Conservation (phyloP, 2,113 vertebrate genomes). For the Acrocephalus arundinaceus region DNA sequence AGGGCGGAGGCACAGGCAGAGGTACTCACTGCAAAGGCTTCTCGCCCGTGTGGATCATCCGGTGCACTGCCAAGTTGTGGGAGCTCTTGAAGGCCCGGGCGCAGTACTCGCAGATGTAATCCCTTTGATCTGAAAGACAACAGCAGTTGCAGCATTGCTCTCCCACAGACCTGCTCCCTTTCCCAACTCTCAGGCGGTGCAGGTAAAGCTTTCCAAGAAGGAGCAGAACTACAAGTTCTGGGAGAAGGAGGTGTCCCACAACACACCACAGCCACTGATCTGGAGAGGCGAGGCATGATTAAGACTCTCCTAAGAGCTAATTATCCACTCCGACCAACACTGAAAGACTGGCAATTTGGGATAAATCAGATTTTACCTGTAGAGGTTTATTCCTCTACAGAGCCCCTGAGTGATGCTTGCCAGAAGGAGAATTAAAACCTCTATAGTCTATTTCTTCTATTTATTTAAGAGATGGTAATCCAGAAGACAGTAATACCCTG, state of each 20-base stretch:
- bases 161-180: neutral
- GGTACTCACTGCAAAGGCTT: conserved; percentile 94
- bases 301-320: neutral
- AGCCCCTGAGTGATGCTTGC: neutral
- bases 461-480: neutral
- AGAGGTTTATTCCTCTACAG: neutral
- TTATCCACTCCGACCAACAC: neutral
- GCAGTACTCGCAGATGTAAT: conserved; percentile 98
- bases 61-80: conserved; percentile 95
- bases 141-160: neutral
- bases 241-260: neutral
- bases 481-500: neutral
- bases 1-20: neutral
- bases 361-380: neutral
- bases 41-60: conserved; percentile 98
- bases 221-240: neutral
- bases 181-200: neutral
- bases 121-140: conserved; percentile 86
- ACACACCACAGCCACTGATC: neutral
- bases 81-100: conserved; percentile 98
- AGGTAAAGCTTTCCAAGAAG: neutral
- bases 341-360: neutral
- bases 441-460: neutral
- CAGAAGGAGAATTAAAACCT: neutral
- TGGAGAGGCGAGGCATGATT: neutral